Evolutionary conservation across 30 jellyfish, hydroid and myxozoan species (phyloP).

Genomic region (Rhopilema esculentum): DNA sequence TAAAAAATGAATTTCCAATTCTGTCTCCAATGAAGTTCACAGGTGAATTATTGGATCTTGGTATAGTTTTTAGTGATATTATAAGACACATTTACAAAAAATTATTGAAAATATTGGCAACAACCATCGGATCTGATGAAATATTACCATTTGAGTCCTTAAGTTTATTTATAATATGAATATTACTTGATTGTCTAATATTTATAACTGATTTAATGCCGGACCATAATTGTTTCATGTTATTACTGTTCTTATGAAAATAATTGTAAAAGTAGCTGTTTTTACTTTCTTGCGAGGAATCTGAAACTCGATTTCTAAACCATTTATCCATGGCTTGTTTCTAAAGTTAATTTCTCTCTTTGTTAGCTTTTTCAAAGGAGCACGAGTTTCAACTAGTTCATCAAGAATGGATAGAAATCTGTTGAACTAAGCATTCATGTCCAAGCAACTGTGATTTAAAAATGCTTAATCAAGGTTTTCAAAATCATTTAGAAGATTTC

Average conservation of each 20-base stretch:
- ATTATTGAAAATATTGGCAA: not conserved
- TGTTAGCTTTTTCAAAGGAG: constrained; percentile 55
- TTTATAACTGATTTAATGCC: constrained; percentile 59
- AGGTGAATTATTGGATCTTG: not conserved
- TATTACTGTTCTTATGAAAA: constrained; percentile 63
- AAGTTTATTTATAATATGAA: constrained; percentile 53
- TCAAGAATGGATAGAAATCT: constrained; percentile 49
- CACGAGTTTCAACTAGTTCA: constrained; percentile 55
- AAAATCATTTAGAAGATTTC: constrained; percentile 25
- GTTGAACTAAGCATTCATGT: constrained; percentile 59
- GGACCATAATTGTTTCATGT: too few relatives aligned
- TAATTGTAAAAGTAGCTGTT: constrained; percentile 55
- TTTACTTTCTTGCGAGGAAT: constrained; percentile 51
- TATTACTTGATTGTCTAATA: constrained; percentile 49
- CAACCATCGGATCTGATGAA: constrained; percentile 36
- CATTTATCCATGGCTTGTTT: constrained; percentile 75
- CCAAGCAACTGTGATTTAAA: constrained; percentile 39
- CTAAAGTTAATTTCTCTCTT: constrained; percentile 54
- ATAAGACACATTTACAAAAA: not conserved
- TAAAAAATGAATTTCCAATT: too few relatives aligned
- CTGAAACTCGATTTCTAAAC: constrained; percentile 53
- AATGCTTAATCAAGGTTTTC: constrained; percentile 41
- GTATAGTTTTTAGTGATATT: not conserved
- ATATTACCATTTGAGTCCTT: constrained; percentile 51
- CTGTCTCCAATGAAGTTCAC: not conserved